Base-by-base conservation (phyloP, 2,113 vertebrate species). In the Otocyon megalotis region DNA sequence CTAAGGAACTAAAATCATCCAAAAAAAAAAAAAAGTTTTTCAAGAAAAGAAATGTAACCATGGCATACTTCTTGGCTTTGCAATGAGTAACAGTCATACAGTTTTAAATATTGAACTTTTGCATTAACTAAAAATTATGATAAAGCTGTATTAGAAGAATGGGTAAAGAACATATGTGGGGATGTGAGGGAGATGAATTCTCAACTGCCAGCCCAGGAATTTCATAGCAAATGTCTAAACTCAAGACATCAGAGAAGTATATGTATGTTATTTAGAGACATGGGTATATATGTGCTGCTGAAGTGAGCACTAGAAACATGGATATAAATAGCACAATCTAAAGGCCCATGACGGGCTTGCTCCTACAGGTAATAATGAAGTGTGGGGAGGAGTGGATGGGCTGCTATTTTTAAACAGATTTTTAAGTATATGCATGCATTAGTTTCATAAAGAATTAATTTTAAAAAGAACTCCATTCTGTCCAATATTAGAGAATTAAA, bases 361-460 rank as follows among this genome's bases (percentile, higher is more conserved):
- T 1, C 5, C 50, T 83, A 30, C 22, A 86, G n/a, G 30, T 53
- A 79, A 88, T 48, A 82, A 30, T 50, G 7, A 85, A 0, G 1
- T 48, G 32, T 79, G 17, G 4, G 3, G 20, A 35, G 30, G n/a
- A 12, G 15, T 69, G 8, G 24, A 54, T 8, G 65, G 69, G 37
- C 19, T 81, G 56, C 13, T 37, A 76, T 50, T 81, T 89, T 90
- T 79, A 90, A 93, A 81, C 13, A 93, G 8, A 65, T 7, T 65
- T 81, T 77, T 62, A 72, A 92, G 22, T 65, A n/a, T 62, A 54
- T 24, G 32, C 30, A 53, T 10, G 50, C 8, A 54, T 81, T 81
- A 79, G 74, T 97, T 96, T 80, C 85, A 87, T 77, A 88, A 93
- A 60, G 71, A 76, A 37, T 3, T 95, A n/a, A 81, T 54, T 77